Evolutionary conservation across 2,888 invertebrate species (phyloP).

Genomic region (Molanna angustata): DNA sequence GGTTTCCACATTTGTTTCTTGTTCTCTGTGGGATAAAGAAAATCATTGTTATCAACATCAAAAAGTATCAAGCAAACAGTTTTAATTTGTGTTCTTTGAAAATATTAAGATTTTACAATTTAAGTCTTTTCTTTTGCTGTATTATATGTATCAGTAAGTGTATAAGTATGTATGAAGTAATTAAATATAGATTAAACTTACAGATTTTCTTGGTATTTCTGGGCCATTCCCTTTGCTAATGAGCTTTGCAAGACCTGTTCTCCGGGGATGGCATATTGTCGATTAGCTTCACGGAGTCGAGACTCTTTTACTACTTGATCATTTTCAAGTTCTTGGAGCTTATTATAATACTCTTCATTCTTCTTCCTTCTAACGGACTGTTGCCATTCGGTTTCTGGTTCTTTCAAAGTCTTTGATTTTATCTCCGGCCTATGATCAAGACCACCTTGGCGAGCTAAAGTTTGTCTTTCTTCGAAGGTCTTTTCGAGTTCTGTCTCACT

Average conservation of each 20-base stretch:
- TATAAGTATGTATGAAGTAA: too few species aligned
- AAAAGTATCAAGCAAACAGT: too few species aligned
- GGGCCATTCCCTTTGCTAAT: constrained; percentile 83
- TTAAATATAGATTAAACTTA: constrained; percentile 65
- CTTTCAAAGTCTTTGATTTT: constrained; percentile 65
- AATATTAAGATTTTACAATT: too few species aligned
- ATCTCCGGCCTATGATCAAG: constrained; percentile 62
- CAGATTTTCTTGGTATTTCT: constrained; percentile 80
- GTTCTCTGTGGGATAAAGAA: constrained; percentile 51
- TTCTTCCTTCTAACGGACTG: constrained; percentile 78
- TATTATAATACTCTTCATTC: constrained; percentile 78
- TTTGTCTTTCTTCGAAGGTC: constrained; percentile 82
- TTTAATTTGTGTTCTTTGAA: too few species aligned
- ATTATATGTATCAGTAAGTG: too few species aligned
- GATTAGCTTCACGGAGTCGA: constrained; percentile 70
- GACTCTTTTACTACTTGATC: constrained; percentile 82
- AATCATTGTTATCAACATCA: too few species aligned
- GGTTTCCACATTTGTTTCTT: constrained; percentile 57
- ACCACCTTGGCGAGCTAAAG: constrained; percentile 63
- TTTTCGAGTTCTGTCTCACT: constrained; percentile 81
- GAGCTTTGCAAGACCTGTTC: constrained; percentile 75
- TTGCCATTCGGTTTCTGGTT: constrained; percentile 83
- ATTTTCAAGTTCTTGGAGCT: constrained; percentile 78
- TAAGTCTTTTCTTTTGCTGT: too few species aligned
- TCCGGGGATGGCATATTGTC: constrained; percentile 83